Percentiles rank a stretch among this genome's conserved stretches.
Conservation (phyloP, 2,888 invertebrate genomes). For the Lithophane ornitopus region DNA sequence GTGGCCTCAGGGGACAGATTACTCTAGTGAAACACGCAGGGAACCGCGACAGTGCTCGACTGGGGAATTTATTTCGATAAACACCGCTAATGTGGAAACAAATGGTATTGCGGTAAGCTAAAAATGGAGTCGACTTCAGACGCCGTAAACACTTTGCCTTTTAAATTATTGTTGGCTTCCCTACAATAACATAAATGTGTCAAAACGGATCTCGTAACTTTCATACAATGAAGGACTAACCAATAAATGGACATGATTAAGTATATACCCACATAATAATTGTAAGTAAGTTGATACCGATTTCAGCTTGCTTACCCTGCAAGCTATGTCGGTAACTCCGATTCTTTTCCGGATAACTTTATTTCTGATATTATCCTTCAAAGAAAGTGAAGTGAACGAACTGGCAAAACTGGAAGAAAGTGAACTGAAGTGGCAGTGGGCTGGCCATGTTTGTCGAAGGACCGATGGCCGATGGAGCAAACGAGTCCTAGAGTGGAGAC, state of each 20-base stretch:
- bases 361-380: too few species aligned
- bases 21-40: slow-evolving; percentile 76
- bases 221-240: neutral
- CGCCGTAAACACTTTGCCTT: slow-evolving; percentile 9
- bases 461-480: too few species aligned
- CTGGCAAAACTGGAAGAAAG: too few species aligned
- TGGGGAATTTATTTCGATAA: slow-evolving; percentile 66
- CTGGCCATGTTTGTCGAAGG: too few species aligned
- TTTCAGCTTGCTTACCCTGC: too few species aligned
- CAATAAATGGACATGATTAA: neutral
- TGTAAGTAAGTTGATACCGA: too few species aligned
- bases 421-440: too few species aligned
- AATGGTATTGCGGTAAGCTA: slow-evolving; percentile 36
- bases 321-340: too few species aligned
- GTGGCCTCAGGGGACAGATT: slow-evolving; percentile 78
- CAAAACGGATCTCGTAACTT: slow-evolving; percentile 13
- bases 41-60: slow-evolving; percentile 68
- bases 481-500: too few species aligned
- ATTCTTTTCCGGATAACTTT: too few species aligned
- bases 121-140: slow-evolving; percentile 24
- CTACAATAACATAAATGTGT: neutral
- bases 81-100: slow-evolving; percentile 43
- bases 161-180: neutral
- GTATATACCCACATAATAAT: too few species aligned
- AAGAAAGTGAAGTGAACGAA: too few species aligned